Evolutionary conservation across 2,113 vertebrate species (phyloP).

Genomic region (Corapipo altera): DNA sequence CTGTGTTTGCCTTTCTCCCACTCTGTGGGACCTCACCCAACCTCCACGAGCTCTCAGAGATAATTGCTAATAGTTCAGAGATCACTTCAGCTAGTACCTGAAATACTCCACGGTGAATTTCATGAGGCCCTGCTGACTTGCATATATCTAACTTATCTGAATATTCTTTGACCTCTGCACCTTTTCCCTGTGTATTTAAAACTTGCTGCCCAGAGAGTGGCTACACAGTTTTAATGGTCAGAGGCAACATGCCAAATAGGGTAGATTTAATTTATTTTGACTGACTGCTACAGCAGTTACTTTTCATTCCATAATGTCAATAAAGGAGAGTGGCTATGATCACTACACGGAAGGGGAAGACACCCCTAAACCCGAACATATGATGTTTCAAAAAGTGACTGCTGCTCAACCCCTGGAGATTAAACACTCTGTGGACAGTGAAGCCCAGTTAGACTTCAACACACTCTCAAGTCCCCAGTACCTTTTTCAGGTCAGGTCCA

Average conservation of each 20-base stretch:
- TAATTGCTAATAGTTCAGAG: conserved; percentile 26
- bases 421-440: background rate
- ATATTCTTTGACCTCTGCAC: conserved; percentile 6
- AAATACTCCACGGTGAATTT: conserved; percentile 1
- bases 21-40: background rate
- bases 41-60: background rate
- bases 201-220: background rate
- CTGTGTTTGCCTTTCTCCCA: background rate
- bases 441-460: background rate
- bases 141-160: background rate
- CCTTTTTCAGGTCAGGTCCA: background rate
- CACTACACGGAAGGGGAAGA: background rate
- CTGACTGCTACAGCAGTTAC: background rate
- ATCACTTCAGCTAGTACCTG: conserved; percentile 4
- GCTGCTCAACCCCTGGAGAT: background rate
- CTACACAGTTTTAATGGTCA: background rate
- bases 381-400: background rate
- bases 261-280: background rate
- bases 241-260: background rate
- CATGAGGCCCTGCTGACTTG: background rate
- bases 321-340: background rate
- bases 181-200: background rate
- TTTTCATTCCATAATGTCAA: background rate
- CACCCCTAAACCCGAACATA: fast-evolving
- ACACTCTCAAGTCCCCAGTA: background rate